These are phyloP conservation scores for Acanthosepion esculentum DNA, from an alignment of 2,888 invertebrate genomes.

Conservation along the genomic window DNA sequence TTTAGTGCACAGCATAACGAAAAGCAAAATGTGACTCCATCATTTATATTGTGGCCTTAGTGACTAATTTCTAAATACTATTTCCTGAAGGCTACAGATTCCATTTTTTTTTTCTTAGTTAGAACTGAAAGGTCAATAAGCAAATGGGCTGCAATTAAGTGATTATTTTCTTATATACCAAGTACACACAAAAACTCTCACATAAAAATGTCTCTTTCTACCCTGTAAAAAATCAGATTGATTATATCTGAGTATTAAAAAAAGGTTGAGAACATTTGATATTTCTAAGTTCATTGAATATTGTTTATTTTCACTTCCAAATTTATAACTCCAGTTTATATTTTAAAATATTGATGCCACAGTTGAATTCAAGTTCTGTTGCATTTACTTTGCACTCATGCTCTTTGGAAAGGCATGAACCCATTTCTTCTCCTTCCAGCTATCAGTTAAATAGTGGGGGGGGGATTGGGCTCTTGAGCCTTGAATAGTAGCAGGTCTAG, in stretches of 20 bases:
- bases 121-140: not conserved
- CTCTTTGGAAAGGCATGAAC: no score
- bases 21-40: not conserved
- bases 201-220: not conserved
- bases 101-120: not conserved
- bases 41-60: not conserved
- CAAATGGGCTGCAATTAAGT: not conserved
- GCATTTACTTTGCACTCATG: no score
- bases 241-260: not conserved
- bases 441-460: no score
- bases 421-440: no score
- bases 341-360: no score
- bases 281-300: no score
- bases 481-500: no score
- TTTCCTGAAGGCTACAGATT: conserved; percentile 8
- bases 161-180: conserved; percentile 33
- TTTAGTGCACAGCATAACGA: not conserved
- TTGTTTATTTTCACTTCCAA: no score
- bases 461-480: no score
- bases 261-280: not conserved
- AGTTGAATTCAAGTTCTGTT: no score
- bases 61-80: not conserved
- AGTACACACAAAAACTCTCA: not conserved
- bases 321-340: no score
- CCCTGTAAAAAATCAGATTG: not conserved